Base-by-base conservation (phyloP, 1,140 invertebrate genomes). In the Drosophila tristis region DNA sequence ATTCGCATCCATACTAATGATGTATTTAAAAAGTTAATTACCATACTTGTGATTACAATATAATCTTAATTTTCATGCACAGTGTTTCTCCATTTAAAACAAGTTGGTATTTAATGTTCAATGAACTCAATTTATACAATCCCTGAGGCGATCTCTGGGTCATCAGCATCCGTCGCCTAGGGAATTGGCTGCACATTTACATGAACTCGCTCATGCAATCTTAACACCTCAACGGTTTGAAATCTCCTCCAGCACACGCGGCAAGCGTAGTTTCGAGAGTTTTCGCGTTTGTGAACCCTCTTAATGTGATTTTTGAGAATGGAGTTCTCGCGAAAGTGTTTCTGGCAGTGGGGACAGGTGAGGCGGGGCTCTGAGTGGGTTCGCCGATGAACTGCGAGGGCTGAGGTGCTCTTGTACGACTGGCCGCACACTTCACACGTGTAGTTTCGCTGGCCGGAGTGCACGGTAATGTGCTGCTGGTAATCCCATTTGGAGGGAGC, bases 401-500 rank as follows among this genome's bases (percentile, higher is more conserved):
- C 45, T 1, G 77, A 67, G 26, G 51, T 78, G 11, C 59, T 60
- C 31, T 80, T 80, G 8, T 44, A 61, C 15, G 44, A 62, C 0
- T 63, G 20, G 2, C 77, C 77, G 31, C 77, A 80, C 7, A 74
- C 0, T 16, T 80, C 74, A 16, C 77, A 80, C 25, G 44, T 63
- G 25, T 53, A 80, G 16, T 78, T 77, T 0, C 77, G 45, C 25
- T 51, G 49, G 1, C 63, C 70, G 11, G 43, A 56, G 16, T 80
- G 77, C 9, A 51, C 56, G 7, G 23, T n/a, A 25, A 74, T 25
- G 26, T 80, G 77, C 3, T 35, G 29, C 0, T 60, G 49, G 4
- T 60, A 62, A 5, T 80, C 77, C 74, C 74, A 78, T 16, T 78
- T 80, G 8, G 29, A 68, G 3, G 70, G 45, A 2, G 77, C 55